phyloP scores from a whole-genome alignment of 2,113 vertebrate species.

The Eretmochelys imbricata region DNA sequence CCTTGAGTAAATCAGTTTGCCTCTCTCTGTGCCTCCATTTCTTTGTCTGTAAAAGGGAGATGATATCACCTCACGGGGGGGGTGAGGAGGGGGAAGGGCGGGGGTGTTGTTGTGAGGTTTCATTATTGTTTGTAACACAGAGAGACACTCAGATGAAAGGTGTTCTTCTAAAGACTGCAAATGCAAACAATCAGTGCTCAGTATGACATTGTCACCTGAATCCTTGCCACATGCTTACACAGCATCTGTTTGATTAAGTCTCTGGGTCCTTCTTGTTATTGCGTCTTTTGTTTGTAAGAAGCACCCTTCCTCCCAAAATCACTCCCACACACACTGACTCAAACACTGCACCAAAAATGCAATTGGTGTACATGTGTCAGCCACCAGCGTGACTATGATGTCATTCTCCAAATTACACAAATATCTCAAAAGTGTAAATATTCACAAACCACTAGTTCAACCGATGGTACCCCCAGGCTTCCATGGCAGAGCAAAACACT shows the following conservation, averaged over 20 bases:
- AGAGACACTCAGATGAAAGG: background rate
- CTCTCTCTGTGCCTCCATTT: background rate
- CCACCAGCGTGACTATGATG: background rate
- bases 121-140: background rate
- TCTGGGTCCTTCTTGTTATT: background rate
- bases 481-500: background rate
- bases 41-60: background rate
- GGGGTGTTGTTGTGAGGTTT: background rate
- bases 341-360: background rate
- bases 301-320: background rate
- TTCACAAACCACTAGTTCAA: background rate
- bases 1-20: background rate
- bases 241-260: background rate
- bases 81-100: too few relatives aligned
- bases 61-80: background rate
- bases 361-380: background rate
- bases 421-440: background rate
- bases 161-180: accelerated
- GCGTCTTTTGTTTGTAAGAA: background rate
- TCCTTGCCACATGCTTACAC: background rate
- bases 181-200: background rate
- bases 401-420: background rate
- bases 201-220: background rate
- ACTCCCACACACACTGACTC: background rate
- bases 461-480: background rate